Evolutionary conservation across 53 echinoderm and acorn worm species (phyloP).

Genomic region (Luidia sarsii): DNA sequence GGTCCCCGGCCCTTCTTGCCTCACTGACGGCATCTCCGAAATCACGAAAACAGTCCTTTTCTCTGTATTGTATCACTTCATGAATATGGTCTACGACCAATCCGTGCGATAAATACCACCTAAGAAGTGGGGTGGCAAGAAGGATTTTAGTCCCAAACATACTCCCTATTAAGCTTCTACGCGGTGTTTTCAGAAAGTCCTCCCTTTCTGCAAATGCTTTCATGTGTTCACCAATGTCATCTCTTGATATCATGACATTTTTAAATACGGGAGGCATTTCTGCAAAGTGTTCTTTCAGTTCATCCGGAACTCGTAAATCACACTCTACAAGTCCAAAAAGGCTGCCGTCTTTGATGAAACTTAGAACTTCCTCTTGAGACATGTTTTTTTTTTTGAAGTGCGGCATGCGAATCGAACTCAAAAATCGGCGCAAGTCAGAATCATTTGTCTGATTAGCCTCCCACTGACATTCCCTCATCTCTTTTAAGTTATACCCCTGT

Average conservation of each 20-base stretch:
- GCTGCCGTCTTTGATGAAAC: not conserved
- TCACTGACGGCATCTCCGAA: conserved; percentile 13
- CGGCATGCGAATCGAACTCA: not conserved
- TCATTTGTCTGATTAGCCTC: not conserved
- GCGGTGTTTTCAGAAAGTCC: no score
- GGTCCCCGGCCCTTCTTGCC: conserved; percentile 26
- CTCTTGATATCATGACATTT: no score
- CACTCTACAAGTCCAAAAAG: conserved; percentile 59
- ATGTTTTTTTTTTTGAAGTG: not conserved
- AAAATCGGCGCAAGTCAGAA: not conserved
- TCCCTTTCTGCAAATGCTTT: no score
- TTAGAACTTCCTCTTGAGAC: conserved; percentile 17
- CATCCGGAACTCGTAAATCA: conserved; percentile 36
- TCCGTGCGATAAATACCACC: conserved; percentile 24
- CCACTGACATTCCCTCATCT: conserved; percentile 55
- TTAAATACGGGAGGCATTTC: no score
- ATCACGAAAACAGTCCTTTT: conserved; percentile 8
- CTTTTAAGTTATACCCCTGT: conserved; percentile 39
- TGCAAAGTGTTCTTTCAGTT: conserved; percentile 23
- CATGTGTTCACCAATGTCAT: no score
- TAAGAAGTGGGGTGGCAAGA: not conserved
- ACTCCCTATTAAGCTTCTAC: no score
- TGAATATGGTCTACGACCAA: conserved; percentile 5
- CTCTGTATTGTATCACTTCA: conserved; percentile 2
- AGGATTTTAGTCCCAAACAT: not conserved